A percentile compares a stretch with the other conserved stretches of the same genome.
Evolutionary conservation across 2,797 vertebrate genomes (phyloP).

Genomic region (Danio tinwini): DNA sequence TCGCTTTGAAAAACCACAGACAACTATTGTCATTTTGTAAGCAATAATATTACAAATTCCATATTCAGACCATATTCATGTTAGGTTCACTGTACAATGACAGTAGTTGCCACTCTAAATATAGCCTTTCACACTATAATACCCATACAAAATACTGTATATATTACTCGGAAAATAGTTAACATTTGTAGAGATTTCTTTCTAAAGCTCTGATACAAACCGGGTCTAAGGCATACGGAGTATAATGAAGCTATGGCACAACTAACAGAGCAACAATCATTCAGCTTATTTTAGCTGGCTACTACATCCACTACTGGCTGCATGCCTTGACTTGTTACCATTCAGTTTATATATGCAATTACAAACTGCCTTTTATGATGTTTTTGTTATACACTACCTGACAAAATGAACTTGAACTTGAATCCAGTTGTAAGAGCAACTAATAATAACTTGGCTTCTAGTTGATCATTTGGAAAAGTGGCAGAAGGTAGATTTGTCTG

Average conservation of each 20-base stretch:
- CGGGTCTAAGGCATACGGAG: background rate
- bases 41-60: background rate
- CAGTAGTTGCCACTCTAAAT: too few relatives aligned
- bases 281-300: slow-evolving; percentile 24
- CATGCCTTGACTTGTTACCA: slow-evolving; percentile 12
- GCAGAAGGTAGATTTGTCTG: too few relatives aligned
- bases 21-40: background rate
- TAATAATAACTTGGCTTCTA: too few relatives aligned
- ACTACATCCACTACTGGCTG: background rate
- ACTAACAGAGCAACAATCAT: slow-evolving; percentile 11
- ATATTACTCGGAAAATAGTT: background rate
- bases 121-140: background rate
- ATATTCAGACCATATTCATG: background rate
- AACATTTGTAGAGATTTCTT: background rate
- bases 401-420: too few relatives aligned
- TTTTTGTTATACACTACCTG: background rate
- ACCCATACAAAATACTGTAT: slow-evolving; percentile 10
- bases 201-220: background rate
- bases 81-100: too few relatives aligned
- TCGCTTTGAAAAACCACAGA: background rate
- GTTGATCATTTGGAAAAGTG: too few relatives aligned
- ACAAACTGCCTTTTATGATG: background rate
- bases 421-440: too few relatives aligned
- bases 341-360: background rate
- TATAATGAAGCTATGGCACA: background rate